phyloP scores from a whole-genome alignment of 2,113 vertebrate species.

The Orycteropus afer region DNA sequence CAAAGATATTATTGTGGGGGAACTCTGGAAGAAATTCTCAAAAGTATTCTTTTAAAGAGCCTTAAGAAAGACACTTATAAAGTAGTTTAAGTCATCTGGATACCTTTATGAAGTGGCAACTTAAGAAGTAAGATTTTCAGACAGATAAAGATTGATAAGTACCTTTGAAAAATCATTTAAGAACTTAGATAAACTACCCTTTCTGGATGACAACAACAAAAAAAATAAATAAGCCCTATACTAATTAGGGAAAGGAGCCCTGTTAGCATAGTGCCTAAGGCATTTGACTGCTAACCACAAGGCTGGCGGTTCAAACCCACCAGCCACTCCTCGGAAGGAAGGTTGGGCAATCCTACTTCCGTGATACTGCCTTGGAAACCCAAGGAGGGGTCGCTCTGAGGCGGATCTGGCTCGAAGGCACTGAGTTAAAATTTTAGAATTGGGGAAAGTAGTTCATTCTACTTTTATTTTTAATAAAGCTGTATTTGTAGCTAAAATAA shows the following conservation, averaged over 20 bases:
- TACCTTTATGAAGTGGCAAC: neutral
- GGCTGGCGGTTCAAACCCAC: no score
- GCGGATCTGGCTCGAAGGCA: no score
- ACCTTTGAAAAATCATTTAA: neutral
- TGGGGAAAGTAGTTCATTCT: neutral
- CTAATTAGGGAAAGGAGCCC: no score
- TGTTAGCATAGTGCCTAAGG: no score
- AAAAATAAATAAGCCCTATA: neutral
- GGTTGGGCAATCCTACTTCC: no score
- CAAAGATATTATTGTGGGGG: neutral
- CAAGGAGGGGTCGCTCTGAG: no score
- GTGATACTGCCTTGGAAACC: no score
- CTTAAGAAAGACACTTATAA: neutral
- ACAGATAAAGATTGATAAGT: neutral
- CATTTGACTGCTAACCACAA: no score
- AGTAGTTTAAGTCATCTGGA: neutral
- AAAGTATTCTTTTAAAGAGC: neutral
- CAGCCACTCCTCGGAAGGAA: no score
- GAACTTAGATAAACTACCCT: neutral
- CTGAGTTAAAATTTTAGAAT: no score
- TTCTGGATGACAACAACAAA: neutral
- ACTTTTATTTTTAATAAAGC: neutral
- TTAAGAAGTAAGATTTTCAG: neutral
- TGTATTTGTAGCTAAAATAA: conserved; percentile 17
- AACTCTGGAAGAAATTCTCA: neutral